Conservation (phyloP, 2,113 vertebrate genomes). For the Cnemophilus loriae region DNA sequence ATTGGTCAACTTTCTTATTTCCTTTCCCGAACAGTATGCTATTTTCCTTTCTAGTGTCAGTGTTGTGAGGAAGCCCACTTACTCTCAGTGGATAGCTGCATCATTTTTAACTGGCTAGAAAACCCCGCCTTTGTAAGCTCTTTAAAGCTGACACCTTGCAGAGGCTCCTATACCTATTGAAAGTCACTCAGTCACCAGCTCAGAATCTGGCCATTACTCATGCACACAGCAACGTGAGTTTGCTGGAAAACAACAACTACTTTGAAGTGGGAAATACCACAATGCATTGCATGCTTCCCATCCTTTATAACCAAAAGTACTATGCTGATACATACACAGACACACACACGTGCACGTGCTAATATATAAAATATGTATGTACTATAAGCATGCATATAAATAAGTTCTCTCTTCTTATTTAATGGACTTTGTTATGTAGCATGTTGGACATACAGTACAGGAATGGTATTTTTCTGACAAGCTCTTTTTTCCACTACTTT, state of each 20-base stretch:
- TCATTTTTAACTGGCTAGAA: background rate
- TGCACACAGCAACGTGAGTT: background rate
- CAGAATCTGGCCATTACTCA: background rate
- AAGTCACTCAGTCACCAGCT: background rate
- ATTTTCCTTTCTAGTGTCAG: background rate
- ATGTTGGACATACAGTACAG: background rate
- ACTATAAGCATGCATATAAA: background rate
- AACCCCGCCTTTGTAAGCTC: background rate
- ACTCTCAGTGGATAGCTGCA: background rate
- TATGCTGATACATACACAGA: background rate
- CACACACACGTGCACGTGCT: rapidly evolving
- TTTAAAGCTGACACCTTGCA: background rate
- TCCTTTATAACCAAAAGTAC: background rate
- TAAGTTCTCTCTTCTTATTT: background rate
- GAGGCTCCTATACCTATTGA: background rate
- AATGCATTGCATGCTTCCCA: background rate
- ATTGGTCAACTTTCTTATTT: background rate
- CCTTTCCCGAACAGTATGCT: background rate
- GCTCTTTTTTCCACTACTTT: background rate
- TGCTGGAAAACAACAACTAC: background rate
- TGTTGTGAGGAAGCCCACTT: background rate
- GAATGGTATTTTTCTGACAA: constrained; percentile 19
- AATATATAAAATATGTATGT: background rate
- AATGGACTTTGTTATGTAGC: background rate
- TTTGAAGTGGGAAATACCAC: background rate